Base-by-base conservation (phyloP, 2,113 vertebrate genomes). In the Vicugna pacos region DNA sequence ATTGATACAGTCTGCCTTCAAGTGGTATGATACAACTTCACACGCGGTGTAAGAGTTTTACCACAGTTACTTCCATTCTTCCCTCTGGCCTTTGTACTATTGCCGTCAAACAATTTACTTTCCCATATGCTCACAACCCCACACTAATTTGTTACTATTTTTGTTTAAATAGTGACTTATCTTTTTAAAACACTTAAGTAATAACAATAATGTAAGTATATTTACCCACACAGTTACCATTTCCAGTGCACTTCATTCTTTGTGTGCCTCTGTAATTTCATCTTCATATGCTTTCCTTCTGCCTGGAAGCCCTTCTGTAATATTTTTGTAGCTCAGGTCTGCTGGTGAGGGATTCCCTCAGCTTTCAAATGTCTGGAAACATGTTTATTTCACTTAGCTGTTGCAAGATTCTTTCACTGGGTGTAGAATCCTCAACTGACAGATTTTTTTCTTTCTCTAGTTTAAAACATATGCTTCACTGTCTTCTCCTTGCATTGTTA, bases 1-100 rank as follows among this genome's bases (percentile, higher is more conserved):
- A 81, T 22, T n/a, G 19, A 19, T 22, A 38, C 7, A 8, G 3
- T 32, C 38, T 32, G 11, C 52, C 26, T 85, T 62, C 46, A 20
- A 54, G 54, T 42, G 76, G 56, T 0, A 5, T 9, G 3, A 10
- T 3, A 10, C 7, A 5, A 32, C 7, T 8, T 54, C 11, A 12
- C 64, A 5, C 0, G 3, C 0, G 19, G 26, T 2, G 5, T 26
- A 20, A 46, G n/a, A 19, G 5, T 4, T 20, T 72, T 5, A 54
- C 11, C 0, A 14, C 1, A 38, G 32, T 11, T 20, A 60, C 73
- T 76, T 7, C 2, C 17, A 0, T 3, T 30, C 46, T 3, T 4
- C 28, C 5, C 16, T 2, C 16, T 9, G 6, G 11, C 20, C 76
- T 65, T 32, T 5, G 17, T 4, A 4, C 20, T 30, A 6, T 0